Evolutionary conservation across 2,888 invertebrate species (phyloP).

Genomic region (Opisthograptis luteolata): DNA sequence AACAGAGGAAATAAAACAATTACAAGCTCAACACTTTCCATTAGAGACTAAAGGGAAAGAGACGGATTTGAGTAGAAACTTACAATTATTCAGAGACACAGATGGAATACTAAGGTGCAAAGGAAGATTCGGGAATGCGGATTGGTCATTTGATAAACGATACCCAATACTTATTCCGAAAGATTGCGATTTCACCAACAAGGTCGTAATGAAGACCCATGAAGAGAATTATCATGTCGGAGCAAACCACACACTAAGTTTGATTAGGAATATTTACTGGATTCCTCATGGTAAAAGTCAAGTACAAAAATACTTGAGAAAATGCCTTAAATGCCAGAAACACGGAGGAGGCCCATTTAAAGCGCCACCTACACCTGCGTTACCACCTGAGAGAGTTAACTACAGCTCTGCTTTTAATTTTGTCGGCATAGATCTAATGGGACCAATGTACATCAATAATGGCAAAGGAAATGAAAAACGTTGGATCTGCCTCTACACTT

Average conservation of each 20-base stretch:
- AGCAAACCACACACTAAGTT: not conserved
- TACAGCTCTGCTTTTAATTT: no score
- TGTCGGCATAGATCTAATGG: no score
- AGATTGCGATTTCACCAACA: not conserved
- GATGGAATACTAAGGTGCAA: constrained; percentile 1
- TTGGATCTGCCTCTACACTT: constrained; percentile 32
- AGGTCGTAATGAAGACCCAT: not conserved
- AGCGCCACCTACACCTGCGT: no score
- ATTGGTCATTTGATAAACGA: constrained; percentile 3
- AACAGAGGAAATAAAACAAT: not conserved
- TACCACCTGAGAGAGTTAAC: no score
- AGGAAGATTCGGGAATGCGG: not conserved
- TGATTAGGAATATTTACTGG: not conserved
- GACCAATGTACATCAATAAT: no score
- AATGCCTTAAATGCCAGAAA: no score
- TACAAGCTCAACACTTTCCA: not conserved
- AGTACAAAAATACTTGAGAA: no score
- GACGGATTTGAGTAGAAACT: not conserved
- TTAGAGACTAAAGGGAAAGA: not conserved
- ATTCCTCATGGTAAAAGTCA: not conserved
- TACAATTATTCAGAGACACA: not conserved
- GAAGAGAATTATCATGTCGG: constrained; percentile 7
- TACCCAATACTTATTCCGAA: constrained; percentile 4
- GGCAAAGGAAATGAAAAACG: no score
- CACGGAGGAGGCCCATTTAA: no score